Evolutionary conservation across 1,140 invertebrate genomes (phyloP), one percentile per base, ranked within the genome.

Genomic region (Caerostris extrusa): DNA sequence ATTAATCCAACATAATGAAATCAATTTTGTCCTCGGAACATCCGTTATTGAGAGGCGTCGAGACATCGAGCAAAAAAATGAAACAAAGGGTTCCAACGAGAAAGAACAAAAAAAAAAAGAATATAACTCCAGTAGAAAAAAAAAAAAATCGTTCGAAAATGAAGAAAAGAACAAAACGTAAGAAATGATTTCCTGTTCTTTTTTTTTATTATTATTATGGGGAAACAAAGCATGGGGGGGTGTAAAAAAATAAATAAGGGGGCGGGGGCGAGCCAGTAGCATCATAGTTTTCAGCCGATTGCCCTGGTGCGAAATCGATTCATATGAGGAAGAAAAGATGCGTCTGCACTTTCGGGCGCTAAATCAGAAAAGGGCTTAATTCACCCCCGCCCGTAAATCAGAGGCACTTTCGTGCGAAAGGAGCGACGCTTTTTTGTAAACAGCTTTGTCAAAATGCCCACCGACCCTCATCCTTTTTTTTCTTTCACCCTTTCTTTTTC

Each of bases 1-100:
- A 91, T 91, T 91, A 91, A 91, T 91, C 90, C 90, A 53, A 57
- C n/a, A 61, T 91, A 91, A 91, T 91, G 90, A 91, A 91, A 91
- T 91, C 90, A 91, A 91, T 91, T 91, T 82, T 91, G 69, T 81
- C 64, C 71, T 12, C 19, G 17, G 71, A 91, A 91, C 90, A 91
- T 91, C 69, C 67, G 90, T 91, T 91, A 91, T 91, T 91, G 90
- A 91, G 71, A 81, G 56, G 56, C 55, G 10, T 19, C 71, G 53
- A 19, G 71, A 77, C 71, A 77, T 34, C 34, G 50, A 53, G 64
- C 17, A 60, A 87, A 58, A 86, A 85, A n/a, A 58, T 17, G 58
- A 34, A 87, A 10, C 14, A 85, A 17, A 85, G n/a, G 17, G 57
- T 8, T 34, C 34, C 17, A 34, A 87, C 71, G 14, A 77, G 5